A percentile compares a stretch with the other conserved stretches of the same genome.
phyloP scores from a whole-genome alignment of 1,140 invertebrate genomes.

The Proales similis region DNA sequence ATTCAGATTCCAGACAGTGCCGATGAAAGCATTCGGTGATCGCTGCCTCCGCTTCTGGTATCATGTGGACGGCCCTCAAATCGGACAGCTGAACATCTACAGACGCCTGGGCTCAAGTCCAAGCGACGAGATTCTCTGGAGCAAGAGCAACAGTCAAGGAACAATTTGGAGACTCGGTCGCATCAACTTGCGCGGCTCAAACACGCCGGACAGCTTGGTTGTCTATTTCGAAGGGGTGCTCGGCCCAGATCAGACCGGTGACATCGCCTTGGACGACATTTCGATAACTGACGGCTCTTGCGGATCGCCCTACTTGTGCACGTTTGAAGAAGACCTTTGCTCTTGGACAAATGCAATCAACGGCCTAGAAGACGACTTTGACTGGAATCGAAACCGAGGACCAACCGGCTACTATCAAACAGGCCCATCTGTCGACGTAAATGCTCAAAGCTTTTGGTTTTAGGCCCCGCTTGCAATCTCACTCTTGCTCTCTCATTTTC shows the following conservation, averaged over 20 bases:
- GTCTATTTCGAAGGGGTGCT: constrained; percentile 62
- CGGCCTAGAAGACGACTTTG: constrained; percentile 44
- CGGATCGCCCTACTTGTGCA: constrained; percentile 38
- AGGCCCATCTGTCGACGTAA: constrained; percentile 63
- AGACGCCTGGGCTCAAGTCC: not conserved
- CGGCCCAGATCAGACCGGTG: constrained; percentile 59
- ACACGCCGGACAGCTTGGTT: constrained; percentile 39
- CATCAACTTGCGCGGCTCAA: constrained; percentile 40
- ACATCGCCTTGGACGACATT: constrained; percentile 43
- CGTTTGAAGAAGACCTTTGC: constrained; percentile 57
- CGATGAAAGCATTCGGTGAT: not conserved
- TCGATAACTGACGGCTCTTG: constrained; percentile 46
- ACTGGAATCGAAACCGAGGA: constrained; percentile 43
- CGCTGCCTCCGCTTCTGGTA: constrained; percentile 49
- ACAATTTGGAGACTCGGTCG: constrained; percentile 46
- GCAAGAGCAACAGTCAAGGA: constrained; percentile 42
- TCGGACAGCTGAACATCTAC: constrained; percentile 36
- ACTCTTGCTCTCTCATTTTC: not conserved
- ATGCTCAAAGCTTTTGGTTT: constrained; percentile 43
- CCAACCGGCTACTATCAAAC: constrained; percentile 42
- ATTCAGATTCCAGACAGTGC: not conserved
- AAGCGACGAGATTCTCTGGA: not conserved
- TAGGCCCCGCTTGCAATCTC: not conserved
- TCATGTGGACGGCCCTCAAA: constrained; percentile 47
- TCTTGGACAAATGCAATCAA: constrained; percentile 65